Base-by-base conservation (phyloP, 2,113 vertebrate genomes). In the Cyanocitta stelleri region DNA sequence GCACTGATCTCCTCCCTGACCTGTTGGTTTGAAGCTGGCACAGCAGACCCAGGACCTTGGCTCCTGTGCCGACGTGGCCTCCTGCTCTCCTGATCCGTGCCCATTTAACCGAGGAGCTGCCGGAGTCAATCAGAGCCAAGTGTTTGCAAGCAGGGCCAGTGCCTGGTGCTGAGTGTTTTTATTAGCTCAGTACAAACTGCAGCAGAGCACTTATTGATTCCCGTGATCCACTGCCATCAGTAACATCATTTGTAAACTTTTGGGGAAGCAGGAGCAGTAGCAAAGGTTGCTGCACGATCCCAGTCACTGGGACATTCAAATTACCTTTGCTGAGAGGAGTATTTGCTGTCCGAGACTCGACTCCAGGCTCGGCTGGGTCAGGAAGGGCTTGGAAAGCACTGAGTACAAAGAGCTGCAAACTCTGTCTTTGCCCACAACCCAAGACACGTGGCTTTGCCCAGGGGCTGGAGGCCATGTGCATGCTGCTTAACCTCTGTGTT, bases 201-300 rank as follows among this genome's bases (percentile, higher is more conserved):
- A 85, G 78, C 69, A 48, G 62, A 85, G 87, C 30, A 19, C 22
- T 93, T 97, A 95, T 95, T 44, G 94, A 97, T 97, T 75, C 94
- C 5, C 0, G 44, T 90, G 90, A 94, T 96, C 95, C 93, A 88
- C 74, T 74, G 93, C 93, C 93, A 81, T 85, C 72, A 90, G 46
- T 15, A 93, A 64, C 77, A 72, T 43, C n/a, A 27, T 96, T 95
- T 97, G 89, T 97, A 96, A 96, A 96, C 85, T 95, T 98, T 97
- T 95, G 62, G 71, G 81, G 78, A 82, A 63, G 91, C 32, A 0
- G 86, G 69, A 91, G 69, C 5, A 58, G 61, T 33, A 48, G 85
- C 51, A 59, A 49, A 66, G 62, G 52, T 51, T 72, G 75, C 62
- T 39, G 48, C 18, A 4, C 4, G 35, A 76, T 74, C 85, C 11